Base-by-base conservation (phyloP, 1,140 invertebrate species). In the Hypothenemus hampei region DNA sequence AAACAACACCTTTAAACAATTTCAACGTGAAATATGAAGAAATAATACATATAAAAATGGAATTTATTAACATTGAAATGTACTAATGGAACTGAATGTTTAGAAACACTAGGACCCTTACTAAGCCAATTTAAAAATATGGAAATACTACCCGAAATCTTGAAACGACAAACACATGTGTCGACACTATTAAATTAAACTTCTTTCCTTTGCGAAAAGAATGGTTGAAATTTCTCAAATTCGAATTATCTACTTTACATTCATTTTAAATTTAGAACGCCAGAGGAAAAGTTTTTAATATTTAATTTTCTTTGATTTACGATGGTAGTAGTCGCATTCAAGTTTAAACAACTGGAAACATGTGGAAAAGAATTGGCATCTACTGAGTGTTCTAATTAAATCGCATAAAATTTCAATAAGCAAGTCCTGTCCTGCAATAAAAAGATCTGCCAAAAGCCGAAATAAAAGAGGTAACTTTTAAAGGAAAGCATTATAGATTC, bases 221-320 rank as follows among this genome's bases (percentile, higher is more conserved):
- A 69, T 65, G 65, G 65, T 52, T 58, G 58, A 67, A 68, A 69
- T 69, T 68, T 67, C 68, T 67, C 62, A 68, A 69, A 68, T 65
- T 69, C 69, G 68, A 68, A 71, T 71, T 71, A 71, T 71, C 67
- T 71, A 69, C 68, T 70, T 69, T 71, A 71, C 67, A 71, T 71
- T 70, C 67, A 69, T 71, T 71, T 70, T 66, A 65, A 71, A 70
- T 70, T 70, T 69, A 68, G 65, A 66, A 53, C 60, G 63, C 62
- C 61, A 57, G 52, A 58, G 59, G 64, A 65, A 66, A 65, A 65
- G 68, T 69, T 71, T 71, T 71, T 69, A 70, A 71, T 71, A 71
- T 71, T 69, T 71, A 71, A 71, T 71, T 71, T 65, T 58, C 60
- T 68, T 71, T 71, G 69, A 71, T 71, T 71, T 71, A n/a, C n/a